Conservation (phyloP, 2,113 vertebrate species). For the Mellivora capensis region DNA sequence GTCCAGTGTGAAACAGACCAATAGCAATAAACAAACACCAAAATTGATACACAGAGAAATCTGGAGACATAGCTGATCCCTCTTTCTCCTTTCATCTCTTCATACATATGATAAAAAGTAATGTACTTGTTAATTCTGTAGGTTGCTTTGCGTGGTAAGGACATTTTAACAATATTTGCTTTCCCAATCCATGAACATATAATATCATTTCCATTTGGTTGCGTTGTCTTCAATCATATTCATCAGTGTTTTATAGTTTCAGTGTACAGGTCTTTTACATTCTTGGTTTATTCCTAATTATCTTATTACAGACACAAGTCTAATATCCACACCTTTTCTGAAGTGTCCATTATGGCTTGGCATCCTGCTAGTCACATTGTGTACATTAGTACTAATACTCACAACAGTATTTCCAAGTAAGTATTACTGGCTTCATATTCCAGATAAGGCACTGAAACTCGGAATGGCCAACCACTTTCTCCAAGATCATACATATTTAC, state of each 20-base stretch:
- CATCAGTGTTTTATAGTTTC: background rate
- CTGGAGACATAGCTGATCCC: background rate
- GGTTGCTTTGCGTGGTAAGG: background rate
- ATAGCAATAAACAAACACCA: background rate
- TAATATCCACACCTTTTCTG: slow-evolving; percentile 21
- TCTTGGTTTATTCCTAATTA: background rate
- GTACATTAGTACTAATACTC: background rate
- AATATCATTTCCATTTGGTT: background rate
- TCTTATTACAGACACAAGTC: background rate
- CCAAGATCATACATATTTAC: background rate
- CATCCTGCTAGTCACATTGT: background rate
- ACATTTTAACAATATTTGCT: background rate
- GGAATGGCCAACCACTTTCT: background rate
- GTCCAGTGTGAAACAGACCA: slow-evolving; percentile 11
- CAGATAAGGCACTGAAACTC: background rate
- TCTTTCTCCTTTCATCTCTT: background rate
- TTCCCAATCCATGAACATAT: background rate
- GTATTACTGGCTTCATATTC: background rate
- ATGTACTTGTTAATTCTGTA: background rate
- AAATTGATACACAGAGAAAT: slow-evolving; percentile 20
- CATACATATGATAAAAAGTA: background rate
- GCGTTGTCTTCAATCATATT: background rate
- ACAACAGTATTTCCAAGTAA: background rate
- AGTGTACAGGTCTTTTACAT: background rate
- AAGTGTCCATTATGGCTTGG: background rate